Percentiles rank a stretch among this genome's conserved stretches.
phyloP scores from a whole-genome alignment of 2,888 invertebrate species.

The Anoplius nigerrimus region DNA sequence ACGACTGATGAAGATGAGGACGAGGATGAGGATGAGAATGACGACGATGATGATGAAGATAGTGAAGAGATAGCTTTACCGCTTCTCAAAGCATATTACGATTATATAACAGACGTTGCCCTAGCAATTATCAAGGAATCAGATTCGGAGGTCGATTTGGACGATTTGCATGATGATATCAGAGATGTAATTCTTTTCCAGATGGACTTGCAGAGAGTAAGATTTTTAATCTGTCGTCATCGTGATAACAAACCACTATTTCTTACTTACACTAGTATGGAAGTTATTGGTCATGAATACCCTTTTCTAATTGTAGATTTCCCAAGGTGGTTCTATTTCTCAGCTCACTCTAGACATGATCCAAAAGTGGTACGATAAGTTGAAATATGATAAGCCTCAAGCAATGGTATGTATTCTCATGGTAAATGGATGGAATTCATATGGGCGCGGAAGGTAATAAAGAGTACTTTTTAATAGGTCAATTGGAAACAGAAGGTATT shows the following conservation, averaged over 20 bases:
- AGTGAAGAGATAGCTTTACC: not conserved
- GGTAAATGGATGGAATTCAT: not conserved
- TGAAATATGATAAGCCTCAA: not conserved
- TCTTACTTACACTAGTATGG: too few relatives aligned
- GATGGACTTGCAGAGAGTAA: too few relatives aligned
- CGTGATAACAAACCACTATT: too few relatives aligned
- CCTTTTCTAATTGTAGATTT: not conserved
- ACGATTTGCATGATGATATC: constrained; percentile 22
- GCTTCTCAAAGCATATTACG: constrained; percentile 5
- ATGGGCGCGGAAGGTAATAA: too few relatives aligned
- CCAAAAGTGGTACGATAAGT: constrained; percentile 9
- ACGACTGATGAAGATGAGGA: not conserved
- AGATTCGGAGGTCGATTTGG: constrained; percentile 6
- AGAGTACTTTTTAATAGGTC: not conserved
- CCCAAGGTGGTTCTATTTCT: too few relatives aligned
- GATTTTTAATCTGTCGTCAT: too few relatives aligned
- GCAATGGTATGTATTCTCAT: not conserved
- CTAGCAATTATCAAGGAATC: constrained; percentile 20
- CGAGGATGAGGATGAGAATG: not conserved
- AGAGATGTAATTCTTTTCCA: constrained; percentile 30
- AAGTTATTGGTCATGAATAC: too few relatives aligned
- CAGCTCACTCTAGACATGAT: not conserved
- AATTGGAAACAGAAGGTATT: constrained; percentile 7
- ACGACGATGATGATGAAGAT: not conserved
- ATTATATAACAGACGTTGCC: constrained; percentile 26